These are phyloP conservation scores for Trididemnum miniatum DNA, from an alignment of 23 tunicate genomes.

Conservation along the genomic window DNA sequence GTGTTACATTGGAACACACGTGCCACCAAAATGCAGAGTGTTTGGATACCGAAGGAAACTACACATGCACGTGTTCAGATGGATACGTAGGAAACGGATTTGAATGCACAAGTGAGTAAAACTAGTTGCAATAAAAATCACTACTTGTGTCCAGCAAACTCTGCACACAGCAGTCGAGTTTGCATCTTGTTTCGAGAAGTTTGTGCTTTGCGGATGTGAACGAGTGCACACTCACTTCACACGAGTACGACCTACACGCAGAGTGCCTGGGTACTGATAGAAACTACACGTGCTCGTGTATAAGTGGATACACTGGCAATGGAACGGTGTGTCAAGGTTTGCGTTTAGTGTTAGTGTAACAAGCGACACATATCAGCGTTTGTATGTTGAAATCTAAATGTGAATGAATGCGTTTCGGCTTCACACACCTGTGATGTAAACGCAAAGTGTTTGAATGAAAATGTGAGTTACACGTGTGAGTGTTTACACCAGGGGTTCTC, in stretches of 20 bases:
- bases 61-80: no score
- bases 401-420: background rate
- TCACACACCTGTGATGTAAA: background rate
- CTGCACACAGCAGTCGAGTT: background rate
- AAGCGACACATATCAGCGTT: no score
- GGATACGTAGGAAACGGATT: no score
- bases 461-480: background rate
- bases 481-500: no score
- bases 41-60: no score
- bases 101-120: no score
- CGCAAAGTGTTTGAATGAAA: background rate
- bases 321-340: background rate
- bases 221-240: background rate
- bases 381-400: background rate
- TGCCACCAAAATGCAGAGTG: no score
- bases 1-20: background rate
- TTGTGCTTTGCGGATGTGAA: background rate
- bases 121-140: no score
- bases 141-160: background rate
- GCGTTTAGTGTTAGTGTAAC: no score
- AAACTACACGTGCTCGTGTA: background rate
- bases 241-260: background rate
- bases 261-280: background rate
- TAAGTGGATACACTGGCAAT: background rate
- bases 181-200: background rate